Conservation (phyloP, 2,888 invertebrate genomes). For the Itoplectis maculator region DNA sequence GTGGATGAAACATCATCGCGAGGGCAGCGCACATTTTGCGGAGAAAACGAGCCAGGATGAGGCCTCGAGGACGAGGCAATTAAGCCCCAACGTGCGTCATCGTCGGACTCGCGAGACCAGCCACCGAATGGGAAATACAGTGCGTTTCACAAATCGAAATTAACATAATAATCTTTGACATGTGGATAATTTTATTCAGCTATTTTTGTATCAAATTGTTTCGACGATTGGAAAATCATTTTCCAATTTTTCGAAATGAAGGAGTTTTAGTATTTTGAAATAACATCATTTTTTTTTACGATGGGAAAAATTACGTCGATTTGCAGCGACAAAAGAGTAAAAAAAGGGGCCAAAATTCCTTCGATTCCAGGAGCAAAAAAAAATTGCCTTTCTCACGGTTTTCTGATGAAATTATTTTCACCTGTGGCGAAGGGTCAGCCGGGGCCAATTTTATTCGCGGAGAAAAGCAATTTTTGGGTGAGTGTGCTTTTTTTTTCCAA, state of each 20-base stretch:
- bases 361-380: neutral
- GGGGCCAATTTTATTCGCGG: conserved; percentile 13
- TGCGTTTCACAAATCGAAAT: conserved; percentile 33
- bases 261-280: too few species aligned
- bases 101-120: conserved; percentile 56
- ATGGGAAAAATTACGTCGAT: too few species aligned
- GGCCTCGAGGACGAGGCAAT: conserved; percentile 77
- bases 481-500: conserved; percentile 9
- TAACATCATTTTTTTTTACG: too few species aligned
- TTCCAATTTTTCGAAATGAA: too few species aligned
- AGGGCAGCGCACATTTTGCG: neutral
- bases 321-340: neutral
- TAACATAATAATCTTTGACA: neutral
- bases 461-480: neutral
- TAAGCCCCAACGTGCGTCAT: conserved; percentile 75
- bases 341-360: neutral
- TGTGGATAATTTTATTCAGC: too few species aligned
- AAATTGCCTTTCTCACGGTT: conserved; percentile 11
- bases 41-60: conserved; percentile 51
- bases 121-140: conserved; percentile 65
- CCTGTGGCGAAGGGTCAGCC: neutral
- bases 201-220: neutral
- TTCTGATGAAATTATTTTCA: neutral
- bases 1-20: neutral
- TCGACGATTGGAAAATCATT: too few species aligned